Evolutionary conservation across 2,797 vertebrate species (phyloP).

Genomic region (Sebastes diaconus): DNA sequence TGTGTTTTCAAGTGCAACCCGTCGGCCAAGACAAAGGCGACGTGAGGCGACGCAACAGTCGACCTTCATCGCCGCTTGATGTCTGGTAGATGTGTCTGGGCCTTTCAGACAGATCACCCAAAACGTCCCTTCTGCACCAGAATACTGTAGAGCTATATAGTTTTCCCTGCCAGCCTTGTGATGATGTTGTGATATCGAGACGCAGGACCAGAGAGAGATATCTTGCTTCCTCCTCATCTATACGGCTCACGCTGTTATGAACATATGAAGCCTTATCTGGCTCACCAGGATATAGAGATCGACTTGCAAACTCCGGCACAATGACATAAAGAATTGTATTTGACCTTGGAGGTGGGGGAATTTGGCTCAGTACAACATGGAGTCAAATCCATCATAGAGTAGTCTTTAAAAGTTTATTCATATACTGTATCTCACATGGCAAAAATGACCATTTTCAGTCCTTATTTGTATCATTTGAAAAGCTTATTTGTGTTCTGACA

Average conservation of each 20-base stretch:
- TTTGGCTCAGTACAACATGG: background rate
- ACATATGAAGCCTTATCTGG: slow-evolving; percentile 51
- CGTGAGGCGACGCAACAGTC: too few relatives aligned
- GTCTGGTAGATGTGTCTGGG: background rate
- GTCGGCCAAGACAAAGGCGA: too few relatives aligned
- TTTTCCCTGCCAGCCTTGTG: background rate
- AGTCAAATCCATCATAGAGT: slow-evolving; percentile 17
- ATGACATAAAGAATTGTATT: slow-evolving; percentile 31
- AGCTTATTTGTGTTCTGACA: background rate
- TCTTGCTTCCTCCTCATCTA: slow-evolving; percentile 28
- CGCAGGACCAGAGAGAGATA: slow-evolving; percentile 13
- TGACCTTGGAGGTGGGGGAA: slow-evolving; percentile 46
- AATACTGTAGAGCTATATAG: background rate
- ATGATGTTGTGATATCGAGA: slow-evolving; percentile 37
- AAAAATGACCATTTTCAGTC: background rate
- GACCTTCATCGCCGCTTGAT: too few relatives aligned
- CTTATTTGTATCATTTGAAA: background rate
- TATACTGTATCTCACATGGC: background rate
- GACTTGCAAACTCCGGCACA: slow-evolving; percentile 15
- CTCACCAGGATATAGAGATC: slow-evolving; percentile 37
- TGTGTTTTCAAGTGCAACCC: too few relatives aligned
- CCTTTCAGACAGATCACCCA: background rate
- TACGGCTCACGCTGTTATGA: slow-evolving; percentile 30
- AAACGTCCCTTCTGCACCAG: background rate
- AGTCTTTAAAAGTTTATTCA: background rate